phyloP scores from a whole-genome alignment of 2,888 invertebrate species.

The Drosophila stalkeri region DNA sequence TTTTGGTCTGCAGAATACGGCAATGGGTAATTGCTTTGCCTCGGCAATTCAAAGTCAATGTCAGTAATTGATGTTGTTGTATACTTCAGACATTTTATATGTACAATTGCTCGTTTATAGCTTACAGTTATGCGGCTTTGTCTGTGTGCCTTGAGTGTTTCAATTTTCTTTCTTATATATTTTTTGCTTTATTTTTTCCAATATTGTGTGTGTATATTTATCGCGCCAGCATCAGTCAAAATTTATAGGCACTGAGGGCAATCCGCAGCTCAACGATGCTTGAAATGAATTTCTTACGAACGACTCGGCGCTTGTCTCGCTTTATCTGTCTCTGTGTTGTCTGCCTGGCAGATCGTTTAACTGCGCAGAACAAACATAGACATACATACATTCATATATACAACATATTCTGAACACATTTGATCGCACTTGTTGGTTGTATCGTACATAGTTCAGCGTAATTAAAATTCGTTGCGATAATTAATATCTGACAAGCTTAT shows the following conservation, averaged over 20 bases:
- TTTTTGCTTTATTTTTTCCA: slow-evolving; percentile 14
- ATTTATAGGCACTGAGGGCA: slow-evolving; percentile 59
- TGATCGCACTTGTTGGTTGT: slow-evolving; percentile 45
- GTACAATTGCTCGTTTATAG: slow-evolving; percentile 54
- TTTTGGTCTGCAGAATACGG: neutral
- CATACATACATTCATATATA: neutral
- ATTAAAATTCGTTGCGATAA: slow-evolving; percentile 77
- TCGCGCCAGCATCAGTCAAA: slow-evolving; percentile 61
- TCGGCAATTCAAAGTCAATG: slow-evolving; percentile 73
- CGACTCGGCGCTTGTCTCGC: slow-evolving; percentile 28
- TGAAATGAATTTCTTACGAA: slow-evolving; percentile 73
- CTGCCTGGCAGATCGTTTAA: slow-evolving; percentile 51
- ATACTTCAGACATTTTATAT: slow-evolving; percentile 43
- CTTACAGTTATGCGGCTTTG: slow-evolving; percentile 53
- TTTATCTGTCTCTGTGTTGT: slow-evolving; percentile 46
- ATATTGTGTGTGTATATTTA: slow-evolving; percentile 48
- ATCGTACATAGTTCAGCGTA: slow-evolving; percentile 47
- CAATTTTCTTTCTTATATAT: slow-evolving; percentile 1
- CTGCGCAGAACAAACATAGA: slow-evolving; percentile 12
- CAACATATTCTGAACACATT: slow-evolving; percentile 21
- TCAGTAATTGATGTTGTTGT: slow-evolving; percentile 63
- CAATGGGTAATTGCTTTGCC: slow-evolving; percentile 34
- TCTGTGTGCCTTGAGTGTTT: slow-evolving; percentile 30
- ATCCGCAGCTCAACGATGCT: slow-evolving; percentile 60
- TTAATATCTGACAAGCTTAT: slow-evolving; percentile 75